Conservation (phyloP, 1,140 invertebrate genomes). For the Tenebrio molitor region DNA sequence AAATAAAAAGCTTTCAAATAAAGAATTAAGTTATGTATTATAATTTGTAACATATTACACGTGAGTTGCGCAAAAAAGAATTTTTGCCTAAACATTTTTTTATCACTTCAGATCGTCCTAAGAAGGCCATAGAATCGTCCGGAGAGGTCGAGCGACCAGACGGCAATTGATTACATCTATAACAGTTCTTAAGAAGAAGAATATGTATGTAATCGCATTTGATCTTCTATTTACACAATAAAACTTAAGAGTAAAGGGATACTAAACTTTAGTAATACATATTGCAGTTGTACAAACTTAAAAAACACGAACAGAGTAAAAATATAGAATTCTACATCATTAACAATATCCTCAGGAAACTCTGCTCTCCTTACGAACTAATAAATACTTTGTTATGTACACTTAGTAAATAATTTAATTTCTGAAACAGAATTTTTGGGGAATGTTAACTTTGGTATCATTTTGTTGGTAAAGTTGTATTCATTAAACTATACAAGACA, state of each 20-base stretch:
- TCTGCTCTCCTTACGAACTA: constrained; percentile 55
- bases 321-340: constrained; percentile 54
- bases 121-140: constrained; percentile 43
- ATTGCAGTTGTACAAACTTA: constrained; percentile 57
- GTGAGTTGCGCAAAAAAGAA: constrained; percentile 9
- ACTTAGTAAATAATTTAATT: constrained; percentile 63
- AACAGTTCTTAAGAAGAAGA: constrained; percentile 29
- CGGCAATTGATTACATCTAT: constrained; percentile 12
- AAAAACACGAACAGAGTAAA: constrained; percentile 54
- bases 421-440: constrained; percentile 66
- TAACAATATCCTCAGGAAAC: constrained; percentile 53
- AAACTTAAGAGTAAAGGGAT: constrained; percentile 37
- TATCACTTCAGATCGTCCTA: constrained; percentile 43
- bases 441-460: constrained; percentile 70
- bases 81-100: constrained; percentile 20
- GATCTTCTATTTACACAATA: constrained; percentile 39
- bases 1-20: constrained; percentile 48
- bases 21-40: constrained; percentile 43
- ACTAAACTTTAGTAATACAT: constrained; percentile 56
- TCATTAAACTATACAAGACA: constrained; percentile 58
- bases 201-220: background rate
- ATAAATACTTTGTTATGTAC: constrained; percentile 65
- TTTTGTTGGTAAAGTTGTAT: constrained; percentile 66
- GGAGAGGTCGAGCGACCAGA: constrained; percentile 7
- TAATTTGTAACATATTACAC: constrained; percentile 40